These are phyloP conservation scores for Cyanoramphus novaezelandiae DNA, from an alignment of 2,113 vertebrate species.

Conservation along the genomic window DNA sequence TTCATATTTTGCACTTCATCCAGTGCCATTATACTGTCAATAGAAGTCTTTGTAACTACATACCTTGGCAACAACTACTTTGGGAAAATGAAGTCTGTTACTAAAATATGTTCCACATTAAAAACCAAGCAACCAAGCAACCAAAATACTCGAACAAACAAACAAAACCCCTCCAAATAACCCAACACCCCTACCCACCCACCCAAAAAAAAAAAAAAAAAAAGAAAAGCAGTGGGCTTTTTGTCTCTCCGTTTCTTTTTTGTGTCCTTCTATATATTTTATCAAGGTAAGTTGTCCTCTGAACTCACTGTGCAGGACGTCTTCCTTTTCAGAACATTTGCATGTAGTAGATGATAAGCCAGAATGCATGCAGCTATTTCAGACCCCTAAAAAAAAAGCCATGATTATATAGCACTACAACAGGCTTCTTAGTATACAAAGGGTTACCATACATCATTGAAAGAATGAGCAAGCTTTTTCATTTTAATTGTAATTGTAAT, in stretches of 20 bases:
- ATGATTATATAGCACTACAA: background rate
- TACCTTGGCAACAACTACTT: background rate
- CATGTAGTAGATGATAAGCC: background rate
- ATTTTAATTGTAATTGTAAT: conserved; percentile 92
- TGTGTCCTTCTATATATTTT: background rate
- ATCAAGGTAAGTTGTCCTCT: background rate
- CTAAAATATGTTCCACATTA: background rate
- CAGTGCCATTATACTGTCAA: background rate
- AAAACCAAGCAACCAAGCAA: background rate
- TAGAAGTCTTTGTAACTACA: background rate
- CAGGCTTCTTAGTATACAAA: conserved; percentile 71
- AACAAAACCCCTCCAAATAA: background rate
- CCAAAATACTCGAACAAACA: background rate
- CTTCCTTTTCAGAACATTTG: background rate
- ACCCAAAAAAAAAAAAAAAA: too few relatives aligned
- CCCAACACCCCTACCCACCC: fast-evolving
- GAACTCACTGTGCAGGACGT: background rate
- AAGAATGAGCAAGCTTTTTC: conserved; percentile 81
- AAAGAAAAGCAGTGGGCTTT: background rate
- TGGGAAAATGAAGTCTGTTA: background rate
- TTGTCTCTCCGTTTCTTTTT: background rate
- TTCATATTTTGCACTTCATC: background rate
- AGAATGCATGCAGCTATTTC: background rate
- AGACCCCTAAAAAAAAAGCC: background rate
- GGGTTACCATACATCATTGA: conserved; percentile 75